These are phyloP conservation scores for Temnothorax nylanderi DNA, from an alignment of 1,140 invertebrate genomes.

Conservation along the genomic window DNA sequence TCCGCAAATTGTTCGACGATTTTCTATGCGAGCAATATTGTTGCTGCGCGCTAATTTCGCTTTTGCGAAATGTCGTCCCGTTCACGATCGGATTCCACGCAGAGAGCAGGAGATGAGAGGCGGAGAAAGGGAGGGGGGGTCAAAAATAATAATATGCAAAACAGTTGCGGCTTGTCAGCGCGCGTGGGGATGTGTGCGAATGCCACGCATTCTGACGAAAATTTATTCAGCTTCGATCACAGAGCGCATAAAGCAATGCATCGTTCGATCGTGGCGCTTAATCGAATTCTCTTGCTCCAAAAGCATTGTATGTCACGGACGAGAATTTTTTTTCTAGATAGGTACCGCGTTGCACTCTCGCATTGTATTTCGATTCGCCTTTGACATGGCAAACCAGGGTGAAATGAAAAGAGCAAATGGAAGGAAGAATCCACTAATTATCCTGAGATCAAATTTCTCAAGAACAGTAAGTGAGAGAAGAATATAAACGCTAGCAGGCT, in stretches of 20 bases:
- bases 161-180: background rate
- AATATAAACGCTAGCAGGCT: background rate
- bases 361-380: background rate
- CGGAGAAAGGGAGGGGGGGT: background rate
- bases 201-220: slow-evolving; percentile 16
- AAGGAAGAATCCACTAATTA: background rate
- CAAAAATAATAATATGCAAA: slow-evolving; percentile 40
- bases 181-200: background rate
- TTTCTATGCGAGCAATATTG: background rate
- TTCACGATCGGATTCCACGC: background rate
- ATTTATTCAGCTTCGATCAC: slow-evolving; percentile 7
- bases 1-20: slow-evolving; percentile 17
- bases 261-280: background rate
- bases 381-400: background rate
- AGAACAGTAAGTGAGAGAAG: background rate
- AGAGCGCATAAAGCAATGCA: background rate
- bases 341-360: background rate
- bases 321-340: background rate
- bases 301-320: background rate
- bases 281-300: slow-evolving; percentile 13
- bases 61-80: background rate
- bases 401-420: background rate
- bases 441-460: slow-evolving; percentile 27
- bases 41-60: slow-evolving; percentile 6
- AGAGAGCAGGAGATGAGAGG: background rate